Conservation (phyloP, 2,888 invertebrate genomes). For the Crematogaster levior region DNA sequence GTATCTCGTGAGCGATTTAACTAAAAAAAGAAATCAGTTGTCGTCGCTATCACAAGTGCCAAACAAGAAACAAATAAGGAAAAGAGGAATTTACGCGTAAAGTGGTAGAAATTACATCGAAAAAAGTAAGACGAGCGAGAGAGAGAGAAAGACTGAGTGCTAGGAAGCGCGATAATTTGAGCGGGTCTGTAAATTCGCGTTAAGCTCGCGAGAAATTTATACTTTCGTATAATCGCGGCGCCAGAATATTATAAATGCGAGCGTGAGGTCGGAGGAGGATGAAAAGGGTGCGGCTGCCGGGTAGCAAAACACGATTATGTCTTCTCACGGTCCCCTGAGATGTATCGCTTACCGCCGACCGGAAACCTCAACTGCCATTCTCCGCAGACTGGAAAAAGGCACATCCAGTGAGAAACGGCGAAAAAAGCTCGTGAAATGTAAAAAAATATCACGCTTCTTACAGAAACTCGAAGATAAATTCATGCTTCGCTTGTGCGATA, state of each 20-base stretch:
- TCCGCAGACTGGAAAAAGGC: constrained; percentile 25
- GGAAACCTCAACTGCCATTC: constrained; percentile 39
- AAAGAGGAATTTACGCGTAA: constrained; percentile 25
- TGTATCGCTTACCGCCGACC: constrained; percentile 36
- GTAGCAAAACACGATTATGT: constrained; percentile 66
- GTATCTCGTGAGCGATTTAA: not conserved
- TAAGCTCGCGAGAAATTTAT: constrained; percentile 59
- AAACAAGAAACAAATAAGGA: constrained; percentile 33
- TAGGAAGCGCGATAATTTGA: constrained; percentile 68
- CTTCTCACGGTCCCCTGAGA: constrained; percentile 18
- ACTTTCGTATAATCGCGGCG: too few species aligned
- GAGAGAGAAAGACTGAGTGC: constrained; percentile 53
- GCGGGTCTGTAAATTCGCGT: constrained; percentile 70
- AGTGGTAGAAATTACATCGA: constrained; percentile 5
- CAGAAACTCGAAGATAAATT: not conserved
- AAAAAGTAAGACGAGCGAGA: constrained; percentile 31
- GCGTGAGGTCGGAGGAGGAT: not conserved
- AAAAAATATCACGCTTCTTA: not conserved
- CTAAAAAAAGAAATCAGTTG: constrained; percentile 1
- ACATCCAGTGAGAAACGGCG: constrained; percentile 14
- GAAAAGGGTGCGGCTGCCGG: constrained; percentile 28
- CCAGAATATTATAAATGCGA: constrained; percentile 46
- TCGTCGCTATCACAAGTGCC: not conserved
- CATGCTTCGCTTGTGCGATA: not conserved
- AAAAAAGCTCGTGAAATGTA: not conserved